Percentiles rank a stretch among this genome's conserved stretches.
phyloP scores from a whole-genome alignment of 2,888 invertebrate species.

The Meghimatium bilineatum region DNA sequence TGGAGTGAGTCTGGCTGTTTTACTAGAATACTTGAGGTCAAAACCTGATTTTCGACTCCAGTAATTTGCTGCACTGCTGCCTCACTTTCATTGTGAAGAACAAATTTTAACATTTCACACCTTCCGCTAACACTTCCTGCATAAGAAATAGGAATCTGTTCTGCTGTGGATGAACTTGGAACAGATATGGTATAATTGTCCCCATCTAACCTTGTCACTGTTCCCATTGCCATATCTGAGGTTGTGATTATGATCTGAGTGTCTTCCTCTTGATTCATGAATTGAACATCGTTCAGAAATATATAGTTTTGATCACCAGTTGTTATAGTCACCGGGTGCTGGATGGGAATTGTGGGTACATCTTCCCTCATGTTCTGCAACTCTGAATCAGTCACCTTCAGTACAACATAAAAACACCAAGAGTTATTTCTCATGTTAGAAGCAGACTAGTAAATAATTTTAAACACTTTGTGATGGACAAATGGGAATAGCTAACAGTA shows the following conservation, averaged over 20 bases:
- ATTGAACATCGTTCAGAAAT: conserved; percentile 43
- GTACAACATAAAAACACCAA: background rate
- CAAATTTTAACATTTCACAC: conserved; percentile 37
- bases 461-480: too few species aligned
- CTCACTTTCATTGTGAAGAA: conserved; percentile 26
- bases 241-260: conserved; percentile 47
- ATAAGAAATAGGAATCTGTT: conserved; percentile 26
- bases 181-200: conserved; percentile 38
- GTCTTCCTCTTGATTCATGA: conserved; percentile 40
- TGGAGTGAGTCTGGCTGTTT: background rate
- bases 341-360: conserved; percentile 45
- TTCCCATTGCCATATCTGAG: conserved; percentile 12
- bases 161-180: conserved; percentile 28
- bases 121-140: conserved; percentile 21
- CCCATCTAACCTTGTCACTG: conserved; percentile 1
- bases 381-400: conserved; percentile 73
- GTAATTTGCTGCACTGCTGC: background rate
- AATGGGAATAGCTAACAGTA: too few species aligned
- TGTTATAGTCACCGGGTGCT: background rate
- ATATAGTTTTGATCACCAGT: conserved; percentile 39
- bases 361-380: conserved; percentile 71
- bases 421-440: background rate
- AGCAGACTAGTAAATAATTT: background rate
- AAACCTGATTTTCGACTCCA: background rate
- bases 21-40: background rate